Evolutionary conservation across 2,888 invertebrate species (phyloP).

Genomic region (Chouioia cunea): DNA sequence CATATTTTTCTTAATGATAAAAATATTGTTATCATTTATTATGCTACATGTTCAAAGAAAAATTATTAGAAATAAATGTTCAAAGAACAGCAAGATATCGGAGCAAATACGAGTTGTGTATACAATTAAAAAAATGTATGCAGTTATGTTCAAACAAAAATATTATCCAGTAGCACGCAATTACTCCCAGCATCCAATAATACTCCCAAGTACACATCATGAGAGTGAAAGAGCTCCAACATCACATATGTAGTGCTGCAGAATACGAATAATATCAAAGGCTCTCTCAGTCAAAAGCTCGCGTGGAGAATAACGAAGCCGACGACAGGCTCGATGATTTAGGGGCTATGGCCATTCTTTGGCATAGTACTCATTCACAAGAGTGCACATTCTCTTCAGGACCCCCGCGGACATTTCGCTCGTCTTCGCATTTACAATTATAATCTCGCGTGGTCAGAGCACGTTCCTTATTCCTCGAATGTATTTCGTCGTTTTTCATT

Average conservation of each 20-base stretch:
- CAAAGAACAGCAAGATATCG: not conserved
- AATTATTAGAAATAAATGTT: too few relatives aligned
- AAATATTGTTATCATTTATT: too few relatives aligned
- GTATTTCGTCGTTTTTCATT: constrained; percentile 49
- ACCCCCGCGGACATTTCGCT: constrained; percentile 57
- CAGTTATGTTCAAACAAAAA: too few relatives aligned
- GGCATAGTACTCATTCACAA: constrained; percentile 62
- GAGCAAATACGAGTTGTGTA: too few relatives aligned
- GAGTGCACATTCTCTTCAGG: constrained; percentile 45
- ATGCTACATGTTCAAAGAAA: too few relatives aligned
- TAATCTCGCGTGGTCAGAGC: constrained; percentile 46
- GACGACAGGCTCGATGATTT: constrained; percentile 68
- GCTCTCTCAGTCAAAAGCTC: constrained; percentile 17
- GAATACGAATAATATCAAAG: not conserved
- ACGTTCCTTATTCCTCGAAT: constrained; percentile 44
- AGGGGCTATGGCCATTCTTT: constrained; percentile 64
- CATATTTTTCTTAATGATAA: too few relatives aligned
- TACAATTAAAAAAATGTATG: too few relatives aligned
- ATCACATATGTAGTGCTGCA: not conserved
- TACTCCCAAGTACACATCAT: not conserved
- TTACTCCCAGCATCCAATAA: not conserved
- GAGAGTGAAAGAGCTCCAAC: constrained; percentile 8
- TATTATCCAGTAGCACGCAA: too few relatives aligned
- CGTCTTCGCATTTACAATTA: constrained; percentile 65
- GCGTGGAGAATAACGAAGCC: constrained; percentile 63